phyloP scores from a whole-genome alignment of 2,113 vertebrate species.

The Asarcornis scutulata region DNA sequence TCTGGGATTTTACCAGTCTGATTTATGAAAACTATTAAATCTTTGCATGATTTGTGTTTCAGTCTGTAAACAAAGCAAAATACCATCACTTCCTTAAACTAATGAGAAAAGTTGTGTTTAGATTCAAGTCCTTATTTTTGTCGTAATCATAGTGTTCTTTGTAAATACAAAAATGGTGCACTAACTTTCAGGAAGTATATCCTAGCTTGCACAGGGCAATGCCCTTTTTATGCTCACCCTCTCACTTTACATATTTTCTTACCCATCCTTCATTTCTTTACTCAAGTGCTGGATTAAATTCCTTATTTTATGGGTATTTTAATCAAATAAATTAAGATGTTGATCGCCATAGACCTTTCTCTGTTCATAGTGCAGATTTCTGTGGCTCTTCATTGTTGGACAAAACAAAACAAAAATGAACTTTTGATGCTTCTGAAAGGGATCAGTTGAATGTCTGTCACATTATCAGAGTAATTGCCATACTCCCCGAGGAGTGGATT shows the following conservation, averaged over 20 bases:
- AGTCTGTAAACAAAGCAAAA: background rate
- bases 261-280: background rate
- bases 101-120: background rate
- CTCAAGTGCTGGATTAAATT: background rate
- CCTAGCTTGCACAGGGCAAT: background rate
- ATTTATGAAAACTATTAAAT: background rate
- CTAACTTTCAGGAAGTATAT: background rate
- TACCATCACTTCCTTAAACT: background rate
- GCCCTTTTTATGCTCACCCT: background rate
- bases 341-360: background rate
- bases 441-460: background rate
- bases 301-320: background rate
- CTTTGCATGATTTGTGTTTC: background rate
- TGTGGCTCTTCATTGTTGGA: background rate
- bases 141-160: background rate
- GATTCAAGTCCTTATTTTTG: background rate
- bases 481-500: background rate
- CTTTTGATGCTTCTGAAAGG: background rate
- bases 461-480: background rate
- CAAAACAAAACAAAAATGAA: background rate
- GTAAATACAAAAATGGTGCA: background rate
- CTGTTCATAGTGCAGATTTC: background rate
- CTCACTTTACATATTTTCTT: background rate
- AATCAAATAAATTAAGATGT: background rate
- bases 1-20: background rate